Evolutionary conservation across 2,797 vertebrate genomes (phyloP), one percentile per base, ranked within the genome.

Genomic region (Syndactyla subalaris): DNA sequence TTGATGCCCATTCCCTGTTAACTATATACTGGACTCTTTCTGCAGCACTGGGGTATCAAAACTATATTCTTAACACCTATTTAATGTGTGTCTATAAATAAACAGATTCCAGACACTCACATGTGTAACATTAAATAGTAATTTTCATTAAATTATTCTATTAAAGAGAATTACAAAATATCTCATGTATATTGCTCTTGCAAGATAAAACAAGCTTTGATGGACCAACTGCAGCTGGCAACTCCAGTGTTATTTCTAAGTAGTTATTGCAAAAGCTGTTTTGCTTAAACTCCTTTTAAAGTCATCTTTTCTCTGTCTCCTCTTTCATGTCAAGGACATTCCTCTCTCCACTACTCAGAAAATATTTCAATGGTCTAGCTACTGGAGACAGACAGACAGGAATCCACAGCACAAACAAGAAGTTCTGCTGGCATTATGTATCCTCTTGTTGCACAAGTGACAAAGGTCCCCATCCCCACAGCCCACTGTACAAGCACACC

Each of bases 381-480:
- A 32, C 16, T 4, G 19, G 34, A 6, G 27, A 46, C 19, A 22
- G 4, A 39, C 10, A 52, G 24, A 58, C 5, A 41, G 29, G 57
- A 77, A 21, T 2, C 9, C 46, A 24, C 2, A 24, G 26, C 19
- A 38, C 12, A 75, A 67, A n/a, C 3, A 30, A 4, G 5, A 68
- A 52, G n/a, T 55, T 88, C 67, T 26, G 7, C 43, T 5, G 2
- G 20, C 20, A 23, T 32, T n/a, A n/a, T 0, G 1, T 0, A 19
- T 4, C 45, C 39, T 15, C 66, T 9, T 7, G n/a, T 32, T 48
- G 51, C 14, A 36, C 30, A 24, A 24, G 43, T 3, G 4, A 59
- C 71, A 39, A 14, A 58, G 36, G 30, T 22, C 16, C 62, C 58
- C 24, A 15, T 4, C 4, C 12, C 2, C n/a, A 1, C 27, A 11